Conservation (phyloP, 1,140 invertebrate genomes). For the Tachypleus tridentatus region DNA sequence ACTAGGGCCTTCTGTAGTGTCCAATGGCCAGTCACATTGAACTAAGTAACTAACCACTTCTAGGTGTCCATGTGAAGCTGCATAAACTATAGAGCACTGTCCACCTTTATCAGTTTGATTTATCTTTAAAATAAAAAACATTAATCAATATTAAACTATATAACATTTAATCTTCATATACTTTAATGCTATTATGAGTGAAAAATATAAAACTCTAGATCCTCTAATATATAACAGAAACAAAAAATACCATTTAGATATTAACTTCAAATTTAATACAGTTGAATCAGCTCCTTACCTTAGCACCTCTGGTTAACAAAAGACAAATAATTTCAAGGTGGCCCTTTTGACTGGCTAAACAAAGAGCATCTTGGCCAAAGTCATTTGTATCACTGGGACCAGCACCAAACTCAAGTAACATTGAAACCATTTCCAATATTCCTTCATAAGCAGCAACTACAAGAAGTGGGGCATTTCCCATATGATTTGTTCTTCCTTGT, state of each 20-base stretch:
- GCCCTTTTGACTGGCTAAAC: constrained; percentile 55
- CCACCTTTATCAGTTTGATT: constrained; percentile 60
- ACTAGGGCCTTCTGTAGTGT: background rate
- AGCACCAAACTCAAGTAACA: constrained; percentile 83
- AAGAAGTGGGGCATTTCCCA: constrained; percentile 69
- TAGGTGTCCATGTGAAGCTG: constrained; percentile 84
- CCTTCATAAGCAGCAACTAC: constrained; percentile 82
- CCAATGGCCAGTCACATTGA: constrained; percentile 62
- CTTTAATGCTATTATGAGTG: no score
- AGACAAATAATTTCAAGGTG: constrained; percentile 29
- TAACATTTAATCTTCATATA: no score
- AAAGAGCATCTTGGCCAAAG: constrained; percentile 67
- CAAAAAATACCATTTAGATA: no score
- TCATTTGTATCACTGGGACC: constrained; percentile 78
- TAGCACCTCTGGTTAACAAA: constrained; percentile 33
- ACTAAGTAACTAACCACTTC: constrained; percentile 87
- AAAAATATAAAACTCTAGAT: no score
- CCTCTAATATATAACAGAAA: no score
- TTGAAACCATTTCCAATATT: constrained; percentile 67
- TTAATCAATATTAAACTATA: no score
- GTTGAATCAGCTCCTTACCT: constrained; percentile 15
- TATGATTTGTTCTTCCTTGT: constrained; percentile 53
- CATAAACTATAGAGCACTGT: constrained; percentile 84
- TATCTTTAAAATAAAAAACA: constrained; percentile 12
- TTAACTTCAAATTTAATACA: no score